These are phyloP conservation scores for Prorops nasuta DNA, from an alignment of 1,140 invertebrate genomes.

Conservation along the genomic window DNA sequence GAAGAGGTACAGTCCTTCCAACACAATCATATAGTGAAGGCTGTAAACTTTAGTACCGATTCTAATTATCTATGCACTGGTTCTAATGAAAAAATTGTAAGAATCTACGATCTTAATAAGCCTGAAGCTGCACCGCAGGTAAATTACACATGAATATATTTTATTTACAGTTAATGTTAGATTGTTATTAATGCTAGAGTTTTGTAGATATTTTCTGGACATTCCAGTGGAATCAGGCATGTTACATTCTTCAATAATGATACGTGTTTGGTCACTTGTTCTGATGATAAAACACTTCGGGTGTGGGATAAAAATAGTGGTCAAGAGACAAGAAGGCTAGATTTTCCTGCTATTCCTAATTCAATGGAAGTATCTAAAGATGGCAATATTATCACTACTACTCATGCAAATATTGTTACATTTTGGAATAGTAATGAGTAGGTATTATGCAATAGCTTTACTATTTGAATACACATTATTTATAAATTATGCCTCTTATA, in stretches of 20 bases:
- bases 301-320: constrained; percentile 79
- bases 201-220: constrained; percentile 72
- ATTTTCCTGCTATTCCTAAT: constrained; percentile 79
- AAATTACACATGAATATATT: constrained; percentile 9
- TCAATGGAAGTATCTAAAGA: constrained; percentile 89
- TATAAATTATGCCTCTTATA: constrained; percentile 1
- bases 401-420: constrained; percentile 61
- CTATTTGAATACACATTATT: background rate
- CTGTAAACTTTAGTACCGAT: constrained; percentile 86
- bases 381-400: constrained; percentile 79
- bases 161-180: background rate
- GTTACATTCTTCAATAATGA: constrained; percentile 83
- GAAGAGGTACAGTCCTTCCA: constrained; percentile 89
- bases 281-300: constrained; percentile 87
- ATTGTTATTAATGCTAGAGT: constrained; percentile 3
- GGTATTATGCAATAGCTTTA: constrained; percentile 25
- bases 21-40: constrained; percentile 97
- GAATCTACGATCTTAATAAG: constrained; percentile 90
- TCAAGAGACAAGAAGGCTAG: constrained; percentile 79
- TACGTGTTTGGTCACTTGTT: constrained; percentile 80
- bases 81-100: constrained; percentile 90
- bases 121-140: constrained; percentile 64
- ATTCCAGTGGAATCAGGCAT: constrained; percentile 80
- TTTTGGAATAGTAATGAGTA: constrained; percentile 60
- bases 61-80: constrained; percentile 82